Evolutionary conservation across 2,888 invertebrate genomes (phyloP).

Genomic region (Polymixis lichenea): DNA sequence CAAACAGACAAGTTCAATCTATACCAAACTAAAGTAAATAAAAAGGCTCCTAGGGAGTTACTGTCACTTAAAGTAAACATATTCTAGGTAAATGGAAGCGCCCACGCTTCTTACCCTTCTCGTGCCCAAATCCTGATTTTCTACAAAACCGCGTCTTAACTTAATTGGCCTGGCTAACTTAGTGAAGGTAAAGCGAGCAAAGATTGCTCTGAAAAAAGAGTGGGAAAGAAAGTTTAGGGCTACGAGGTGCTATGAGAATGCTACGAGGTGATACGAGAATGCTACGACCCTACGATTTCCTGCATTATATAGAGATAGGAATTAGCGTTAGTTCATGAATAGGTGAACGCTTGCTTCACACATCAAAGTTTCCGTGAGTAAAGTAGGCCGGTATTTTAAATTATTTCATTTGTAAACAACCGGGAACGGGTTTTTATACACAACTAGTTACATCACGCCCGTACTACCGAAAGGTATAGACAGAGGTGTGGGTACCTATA

Average conservation of each 20-base stretch:
- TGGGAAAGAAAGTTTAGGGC: slow-evolving; percentile 2
- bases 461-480: not conserved
- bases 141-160: slow-evolving; percentile 25
- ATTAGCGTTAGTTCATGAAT: not conserved
- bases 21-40: slow-evolving; percentile 17
- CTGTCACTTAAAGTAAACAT: slow-evolving; percentile 46
- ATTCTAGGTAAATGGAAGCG: slow-evolving; percentile 27
- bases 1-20: slow-evolving; percentile 4
- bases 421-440: not conserved
- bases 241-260: slow-evolving; percentile 33
- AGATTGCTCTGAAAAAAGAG: not conserved
- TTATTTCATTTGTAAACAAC: not conserved
- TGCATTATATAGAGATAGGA: not conserved
- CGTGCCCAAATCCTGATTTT: slow-evolving; percentile 21
- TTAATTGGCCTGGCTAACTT: slow-evolving; percentile 34
- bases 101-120: slow-evolving; percentile 36
- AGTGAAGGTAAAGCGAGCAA: slow-evolving; percentile 27
- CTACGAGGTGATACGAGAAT: slow-evolving; percentile 41
- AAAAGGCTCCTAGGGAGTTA: slow-evolving; percentile 40
- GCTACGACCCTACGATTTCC: slow-evolving; percentile 39
- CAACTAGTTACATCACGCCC: not conserved
- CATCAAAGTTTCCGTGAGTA: not conserved
- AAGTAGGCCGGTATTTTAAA: not conserved
- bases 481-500: not conserved
- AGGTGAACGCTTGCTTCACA: not conserved